Evolutionary conservation across 1,140 invertebrate species (phyloP).

Genomic region (Ephestia elutella): DNA sequence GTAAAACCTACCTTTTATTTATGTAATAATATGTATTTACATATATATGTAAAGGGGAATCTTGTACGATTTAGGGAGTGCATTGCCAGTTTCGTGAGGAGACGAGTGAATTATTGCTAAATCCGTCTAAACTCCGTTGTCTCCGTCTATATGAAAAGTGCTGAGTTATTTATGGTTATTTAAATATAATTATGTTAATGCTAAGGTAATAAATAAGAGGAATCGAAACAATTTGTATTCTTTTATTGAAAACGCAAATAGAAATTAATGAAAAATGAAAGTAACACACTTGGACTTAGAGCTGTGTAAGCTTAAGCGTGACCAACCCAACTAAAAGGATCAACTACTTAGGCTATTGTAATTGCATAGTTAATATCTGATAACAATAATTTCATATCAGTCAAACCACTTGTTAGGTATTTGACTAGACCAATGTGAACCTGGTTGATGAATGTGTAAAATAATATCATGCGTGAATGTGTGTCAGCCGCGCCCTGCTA

Average conservation of each 20-base stretch:
- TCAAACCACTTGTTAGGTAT: no score
- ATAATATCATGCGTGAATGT: constrained; percentile 18
- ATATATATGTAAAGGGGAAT: background rate
- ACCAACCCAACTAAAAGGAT: no score
- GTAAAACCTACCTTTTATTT: no score
- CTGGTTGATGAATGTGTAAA: background rate
- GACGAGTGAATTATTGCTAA: constrained; percentile 9
- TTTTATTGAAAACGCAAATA: no score
- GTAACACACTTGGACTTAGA: no score
- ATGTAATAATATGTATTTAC: no score
- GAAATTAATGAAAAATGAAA: no score
- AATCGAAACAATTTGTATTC: constrained; percentile 33
- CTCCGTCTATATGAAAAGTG: constrained; percentile 17
- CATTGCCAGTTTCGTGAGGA: constrained; percentile 1
- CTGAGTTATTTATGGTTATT: constrained; percentile 23
- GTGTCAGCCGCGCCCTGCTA: constrained; percentile 7
- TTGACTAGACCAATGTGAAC: background rate
- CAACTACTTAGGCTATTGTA: no score
- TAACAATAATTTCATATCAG: no score
- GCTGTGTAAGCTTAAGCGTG: no score
- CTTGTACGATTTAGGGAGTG: constrained; percentile 1
- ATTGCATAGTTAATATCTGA: no score
- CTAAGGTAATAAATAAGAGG: constrained; percentile 67
- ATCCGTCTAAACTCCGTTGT: constrained; percentile 20
- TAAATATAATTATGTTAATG: constrained; percentile 39